phyloP scores from a whole-genome alignment of 2,113 vertebrate genomes.

The Silurus glanis region DNA sequence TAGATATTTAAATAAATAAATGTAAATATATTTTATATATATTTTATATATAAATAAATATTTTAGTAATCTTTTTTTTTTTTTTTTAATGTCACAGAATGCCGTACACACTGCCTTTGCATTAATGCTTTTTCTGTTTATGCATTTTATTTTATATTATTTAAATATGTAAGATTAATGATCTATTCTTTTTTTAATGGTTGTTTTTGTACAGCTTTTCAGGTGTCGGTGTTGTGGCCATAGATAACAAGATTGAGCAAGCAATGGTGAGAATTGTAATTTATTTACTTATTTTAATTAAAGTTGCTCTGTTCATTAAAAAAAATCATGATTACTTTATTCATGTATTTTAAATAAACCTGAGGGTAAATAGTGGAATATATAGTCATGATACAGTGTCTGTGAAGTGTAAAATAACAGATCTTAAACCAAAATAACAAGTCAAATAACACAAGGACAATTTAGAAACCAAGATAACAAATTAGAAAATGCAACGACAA shows the following conservation, averaged over 20 bases:
- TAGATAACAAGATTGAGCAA: conserved; percentile 98
- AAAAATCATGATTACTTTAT: background rate
- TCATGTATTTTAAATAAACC: background rate
- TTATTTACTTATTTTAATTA: background rate
- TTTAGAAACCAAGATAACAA: too few species aligned
- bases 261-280: conserved; percentile 81
- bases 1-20: background rate
- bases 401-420: too few species aligned
- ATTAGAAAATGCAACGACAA: too few species aligned
- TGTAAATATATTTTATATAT: too few species aligned
- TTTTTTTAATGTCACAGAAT: background rate
- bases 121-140: background rate
- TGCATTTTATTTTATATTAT: background rate
- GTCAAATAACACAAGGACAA: too few species aligned
- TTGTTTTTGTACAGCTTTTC: conserved; percentile 77
- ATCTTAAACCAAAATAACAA: too few species aligned
- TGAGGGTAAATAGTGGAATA: too few species aligned
- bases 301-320: background rate
- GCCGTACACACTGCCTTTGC: background rate
- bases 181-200: conserved; percentile 7
- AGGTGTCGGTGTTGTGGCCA: conserved; percentile 93
- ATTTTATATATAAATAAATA: background rate
- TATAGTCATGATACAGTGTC: too few species aligned
- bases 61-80: background rate
- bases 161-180: background rate